Conservation (phyloP, 64 coral and sea anemone genomes). For the Orbicella faveolata region DNA sequence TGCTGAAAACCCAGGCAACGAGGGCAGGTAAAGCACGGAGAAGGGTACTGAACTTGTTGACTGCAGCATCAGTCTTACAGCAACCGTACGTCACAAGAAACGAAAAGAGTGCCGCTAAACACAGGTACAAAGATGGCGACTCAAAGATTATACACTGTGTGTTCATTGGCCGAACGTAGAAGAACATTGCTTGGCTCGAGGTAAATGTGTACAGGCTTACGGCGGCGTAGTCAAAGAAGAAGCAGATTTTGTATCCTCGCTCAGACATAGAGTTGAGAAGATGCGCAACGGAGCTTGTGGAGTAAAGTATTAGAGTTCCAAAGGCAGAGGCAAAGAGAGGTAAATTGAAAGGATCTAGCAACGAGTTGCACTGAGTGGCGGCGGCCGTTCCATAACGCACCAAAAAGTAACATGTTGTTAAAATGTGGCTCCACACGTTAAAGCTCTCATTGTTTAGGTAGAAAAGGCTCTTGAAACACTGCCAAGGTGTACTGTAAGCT, state of each 20-base stretch:
- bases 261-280: slow-evolving; percentile 53
- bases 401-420: slow-evolving; percentile 21
- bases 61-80: slow-evolving; percentile 31
- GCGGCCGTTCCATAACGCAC: slow-evolving; percentile 4
- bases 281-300: slow-evolving; percentile 33
- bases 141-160: slow-evolving; percentile 48
- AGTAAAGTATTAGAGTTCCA: slow-evolving; percentile 22
- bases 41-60: slow-evolving; percentile 31
- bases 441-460: slow-evolving; percentile 48
- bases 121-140: slow-evolving; percentile 32
- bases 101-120: slow-evolving; percentile 36
- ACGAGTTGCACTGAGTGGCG: background rate
- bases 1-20: slow-evolving; percentile 13
- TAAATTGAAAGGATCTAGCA: slow-evolving; percentile 12
- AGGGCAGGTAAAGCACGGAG: slow-evolving; percentile 17
- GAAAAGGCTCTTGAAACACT: slow-evolving; percentile 56
- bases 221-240: slow-evolving; percentile 57
- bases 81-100: slow-evolving; percentile 45
- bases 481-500: slow-evolving; percentile 22
- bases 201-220: slow-evolving; percentile 54
- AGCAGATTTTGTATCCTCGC: slow-evolving; percentile 37
- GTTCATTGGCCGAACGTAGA: slow-evolving; percentile 45
- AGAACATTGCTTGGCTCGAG: slow-evolving; percentile 38
- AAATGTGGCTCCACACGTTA: slow-evolving; percentile 57
- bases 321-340: slow-evolving; percentile 26